Conservation (phyloP, 2,888 invertebrate species). For the Ennomos quercinarius region DNA sequence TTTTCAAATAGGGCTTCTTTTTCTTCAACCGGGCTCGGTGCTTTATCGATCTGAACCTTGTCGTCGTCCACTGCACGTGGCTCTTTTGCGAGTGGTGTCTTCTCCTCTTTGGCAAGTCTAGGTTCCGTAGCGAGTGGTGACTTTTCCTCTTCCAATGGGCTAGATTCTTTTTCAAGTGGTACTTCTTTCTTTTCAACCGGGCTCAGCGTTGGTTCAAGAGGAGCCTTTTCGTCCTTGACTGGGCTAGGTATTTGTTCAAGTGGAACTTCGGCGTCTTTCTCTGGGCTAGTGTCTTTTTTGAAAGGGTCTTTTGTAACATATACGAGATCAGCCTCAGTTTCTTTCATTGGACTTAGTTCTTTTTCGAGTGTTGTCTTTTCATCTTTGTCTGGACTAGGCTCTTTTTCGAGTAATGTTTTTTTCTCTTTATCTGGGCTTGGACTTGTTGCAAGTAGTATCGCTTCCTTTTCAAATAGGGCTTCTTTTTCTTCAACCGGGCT, state of each 20-base stretch:
- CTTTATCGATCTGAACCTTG: too few species aligned
- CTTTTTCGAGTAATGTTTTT: too few species aligned
- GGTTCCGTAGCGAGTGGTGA: not conserved
- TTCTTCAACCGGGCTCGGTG: too few species aligned
- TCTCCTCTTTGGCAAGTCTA: not conserved
- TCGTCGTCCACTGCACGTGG: too few species aligned
- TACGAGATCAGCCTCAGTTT: too few species aligned
- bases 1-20: too few species aligned
- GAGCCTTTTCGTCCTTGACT: not conserved
- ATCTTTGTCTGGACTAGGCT: too few species aligned
- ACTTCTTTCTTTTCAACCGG: too few species aligned
- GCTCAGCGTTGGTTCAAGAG: not conserved
- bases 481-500: conserved; percentile 7
- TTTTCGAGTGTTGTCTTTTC: not conserved
- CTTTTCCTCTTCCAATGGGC: not conserved
- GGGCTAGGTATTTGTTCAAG: conserved; percentile 4
- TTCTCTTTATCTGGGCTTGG: not conserved
- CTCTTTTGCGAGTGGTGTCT: too few species aligned
- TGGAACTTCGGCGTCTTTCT: not conserved
- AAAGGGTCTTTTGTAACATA: not conserved
- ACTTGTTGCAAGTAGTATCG: too few species aligned
- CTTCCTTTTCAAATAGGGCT: too few species aligned
- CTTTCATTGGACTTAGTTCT: too few species aligned
- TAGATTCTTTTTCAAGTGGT: conserved; percentile 1
- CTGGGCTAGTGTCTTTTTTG: not conserved